Evolutionary conservation across 2,888 invertebrate genomes (phyloP), one percentile per base, ranked within the genome.

Genomic region (Mesorhabditis sp.): DNA sequence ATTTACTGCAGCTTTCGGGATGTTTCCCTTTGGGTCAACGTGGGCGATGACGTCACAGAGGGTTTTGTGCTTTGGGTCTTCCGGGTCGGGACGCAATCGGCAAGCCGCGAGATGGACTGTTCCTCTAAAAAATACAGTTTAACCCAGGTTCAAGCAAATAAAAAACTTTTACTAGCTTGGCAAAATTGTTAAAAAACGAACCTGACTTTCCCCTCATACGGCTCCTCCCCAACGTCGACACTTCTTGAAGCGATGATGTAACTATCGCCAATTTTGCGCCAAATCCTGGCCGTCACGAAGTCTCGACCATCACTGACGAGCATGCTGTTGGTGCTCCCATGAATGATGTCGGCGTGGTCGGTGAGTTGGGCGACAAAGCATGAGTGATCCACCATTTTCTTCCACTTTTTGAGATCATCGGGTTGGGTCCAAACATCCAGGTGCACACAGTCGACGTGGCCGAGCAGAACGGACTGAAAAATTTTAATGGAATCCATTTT

Each of bases 331-430:
- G 7, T 50, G 58, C 58, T 50, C n/a, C 7, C 58, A 2, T 50
- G 58, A 50, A 50, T 50, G n/a, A 50, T 50, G 2, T 50, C 58
- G n/a, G n/a, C 58, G n/a, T 50, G 58, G n/a, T 50, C 58, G 58
- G 58, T 50, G 58, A 50, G 58, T 50, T 50, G 58, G 58, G 58
- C 58, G 58, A 50, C 58, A 50, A 50, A 50, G n/a, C 58, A 50
- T 13, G 58, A 50, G 58, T 50, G 58, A 13, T 50, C 58, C 10
- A 50, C n/a, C 10, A n/a, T 13, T 10, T 10, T 13, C 7, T 50
- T 50, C 58, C 58, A 50, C 58, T 50, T 10, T 50, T 50, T 50
- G 10, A 50, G 7, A n/a, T 50, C 58, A 2, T 50, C 58, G 58
- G 58, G 7, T 50, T 50, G 58, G 7, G 58, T 50, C 58, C 58